phyloP scores from a whole-genome alignment of 2,113 vertebrate species.

The Accipiter cooperii region DNA sequence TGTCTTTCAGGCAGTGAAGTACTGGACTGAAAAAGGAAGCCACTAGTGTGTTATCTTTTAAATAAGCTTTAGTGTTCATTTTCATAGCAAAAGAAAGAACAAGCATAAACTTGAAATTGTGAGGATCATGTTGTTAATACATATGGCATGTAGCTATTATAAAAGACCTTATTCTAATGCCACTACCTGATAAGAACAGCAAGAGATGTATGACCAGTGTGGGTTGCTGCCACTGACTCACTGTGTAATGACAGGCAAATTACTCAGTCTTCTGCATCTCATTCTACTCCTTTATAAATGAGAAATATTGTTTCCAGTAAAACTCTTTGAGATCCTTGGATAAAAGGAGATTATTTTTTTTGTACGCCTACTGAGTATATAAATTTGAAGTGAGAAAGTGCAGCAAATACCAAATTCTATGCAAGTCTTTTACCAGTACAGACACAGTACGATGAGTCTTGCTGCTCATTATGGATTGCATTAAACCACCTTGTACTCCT shows the following conservation, averaged over 20 bases:
- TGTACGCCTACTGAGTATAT: slow-evolving; percentile 28
- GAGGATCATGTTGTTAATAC: slow-evolving; percentile 24
- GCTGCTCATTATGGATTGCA: background rate
- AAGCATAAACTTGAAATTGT: background rate
- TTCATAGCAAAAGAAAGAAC: background rate
- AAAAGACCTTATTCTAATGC: slow-evolving; percentile 37
- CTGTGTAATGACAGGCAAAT: slow-evolving; percentile 61
- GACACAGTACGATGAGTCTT: background rate
- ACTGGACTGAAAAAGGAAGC: background rate
- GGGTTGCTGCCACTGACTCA: slow-evolving; percentile 65
- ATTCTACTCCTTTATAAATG: slow-evolving; percentile 43
- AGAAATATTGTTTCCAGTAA: slow-evolving; percentile 49
- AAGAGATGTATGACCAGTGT: slow-evolving; percentile 58
- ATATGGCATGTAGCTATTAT: slow-evolving; percentile 20
- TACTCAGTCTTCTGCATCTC: slow-evolving; percentile 50
- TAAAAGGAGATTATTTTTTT: slow-evolving; percentile 10
- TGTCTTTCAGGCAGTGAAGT: background rate
- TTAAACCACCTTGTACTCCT: background rate
- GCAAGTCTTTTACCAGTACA: background rate
- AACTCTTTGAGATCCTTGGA: slow-evolving; percentile 21
- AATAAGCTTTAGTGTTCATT: background rate
- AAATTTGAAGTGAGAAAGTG: slow-evolving; percentile 46
- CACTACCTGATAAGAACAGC: slow-evolving; percentile 50
- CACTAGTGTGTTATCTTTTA: background rate
- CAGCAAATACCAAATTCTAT: slow-evolving; percentile 19